Percentiles rank a stretch among this genome's conserved stretches.
Evolutionary conservation across 2,888 invertebrate species (phyloP).

Genomic region (Brachyptera putata): DNA sequence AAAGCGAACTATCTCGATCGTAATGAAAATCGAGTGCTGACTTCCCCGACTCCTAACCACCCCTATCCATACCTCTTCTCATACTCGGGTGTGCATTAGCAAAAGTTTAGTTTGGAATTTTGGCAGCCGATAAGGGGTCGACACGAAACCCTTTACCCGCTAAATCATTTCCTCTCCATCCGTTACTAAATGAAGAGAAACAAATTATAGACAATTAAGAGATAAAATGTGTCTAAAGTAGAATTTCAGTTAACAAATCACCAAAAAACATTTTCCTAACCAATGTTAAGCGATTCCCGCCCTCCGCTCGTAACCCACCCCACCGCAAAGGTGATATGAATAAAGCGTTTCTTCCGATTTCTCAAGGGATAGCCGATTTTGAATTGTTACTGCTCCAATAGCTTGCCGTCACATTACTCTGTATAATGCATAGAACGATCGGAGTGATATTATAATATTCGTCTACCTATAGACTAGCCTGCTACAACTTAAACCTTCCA

Average conservation of each 20-base stretch:
- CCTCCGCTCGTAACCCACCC: too few relatives aligned
- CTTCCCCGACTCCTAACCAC: background rate
- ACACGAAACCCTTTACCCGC: conserved; percentile 17
- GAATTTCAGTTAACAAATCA: conserved; percentile 14
- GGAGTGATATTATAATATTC: too few relatives aligned
- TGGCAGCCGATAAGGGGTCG: conserved; percentile 30
- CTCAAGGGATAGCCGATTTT: too few relatives aligned
- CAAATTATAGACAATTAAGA: conserved; percentile 32
- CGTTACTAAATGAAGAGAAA: conserved; percentile 32
- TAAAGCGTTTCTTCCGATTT: too few relatives aligned
- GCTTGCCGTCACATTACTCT: too few relatives aligned
- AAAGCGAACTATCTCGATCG: conserved; percentile 3
- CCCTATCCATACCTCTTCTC: background rate
- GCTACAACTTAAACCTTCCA: too few relatives aligned
- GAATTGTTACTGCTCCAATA: too few relatives aligned
- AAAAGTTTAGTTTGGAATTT: conserved; percentile 30
- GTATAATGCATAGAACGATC: too few relatives aligned
- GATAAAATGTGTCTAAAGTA: conserved; percentile 30
- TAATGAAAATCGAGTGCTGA: conserved; percentile 5
- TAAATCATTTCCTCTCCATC: conserved; percentile 32
- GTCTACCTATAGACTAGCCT: too few relatives aligned
- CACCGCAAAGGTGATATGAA: too few relatives aligned
- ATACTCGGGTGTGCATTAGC: conserved; percentile 17
- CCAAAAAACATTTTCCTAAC: background rate
- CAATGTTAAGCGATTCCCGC: background rate